Percentiles rank a stretch among this genome's conserved stretches.
Evolutionary conservation across 1,140 invertebrate species (phyloP).

Genomic region (Zaprionus inermis): DNA sequence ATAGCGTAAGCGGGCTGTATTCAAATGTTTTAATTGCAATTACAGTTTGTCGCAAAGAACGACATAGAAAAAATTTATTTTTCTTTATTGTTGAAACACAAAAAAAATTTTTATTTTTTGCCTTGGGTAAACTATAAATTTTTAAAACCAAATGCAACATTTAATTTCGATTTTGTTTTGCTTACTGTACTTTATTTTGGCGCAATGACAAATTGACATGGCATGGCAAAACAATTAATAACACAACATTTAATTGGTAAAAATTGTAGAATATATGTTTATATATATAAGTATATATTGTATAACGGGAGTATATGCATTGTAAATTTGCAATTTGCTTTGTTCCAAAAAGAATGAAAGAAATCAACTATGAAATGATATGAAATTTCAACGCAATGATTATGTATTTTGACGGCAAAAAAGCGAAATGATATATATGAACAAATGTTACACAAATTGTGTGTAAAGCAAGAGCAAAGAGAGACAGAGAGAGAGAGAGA

Average conservation of each 20-base stretch:
- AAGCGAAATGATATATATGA: constrained; percentile 48
- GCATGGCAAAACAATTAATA: constrained; percentile 72
- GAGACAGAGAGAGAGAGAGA: constrained; percentile 30
- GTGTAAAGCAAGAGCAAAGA: constrained; percentile 59
- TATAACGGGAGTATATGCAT: constrained; percentile 58
- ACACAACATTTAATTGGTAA: constrained; percentile 74
- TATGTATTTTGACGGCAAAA: constrained; percentile 50
- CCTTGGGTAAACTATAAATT: constrained; percentile 54
- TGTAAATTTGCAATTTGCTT: constrained; percentile 61
- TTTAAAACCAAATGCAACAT: neutral
- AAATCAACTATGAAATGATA: constrained; percentile 31
- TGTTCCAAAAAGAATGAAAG: constrained; percentile 42
- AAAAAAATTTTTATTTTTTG: constrained; percentile 9
- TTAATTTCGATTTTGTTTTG: constrained; percentile 28
- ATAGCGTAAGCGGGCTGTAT: constrained; percentile 12
- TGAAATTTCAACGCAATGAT: constrained; percentile 48
- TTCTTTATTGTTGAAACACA: constrained; percentile 1
- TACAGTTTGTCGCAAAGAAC: neutral
- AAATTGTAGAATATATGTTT: constrained; percentile 57
- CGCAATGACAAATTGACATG: constrained; percentile 52
- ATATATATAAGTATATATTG: constrained; percentile 58
- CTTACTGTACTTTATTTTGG: constrained; percentile 60
- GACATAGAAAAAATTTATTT: neutral
- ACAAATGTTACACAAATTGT: constrained; percentile 67
- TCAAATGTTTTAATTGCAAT: constrained; percentile 14